Conservation (phyloP, 2,888 invertebrate genomes). For the Sinopyrophorus schimmeli region DNA sequence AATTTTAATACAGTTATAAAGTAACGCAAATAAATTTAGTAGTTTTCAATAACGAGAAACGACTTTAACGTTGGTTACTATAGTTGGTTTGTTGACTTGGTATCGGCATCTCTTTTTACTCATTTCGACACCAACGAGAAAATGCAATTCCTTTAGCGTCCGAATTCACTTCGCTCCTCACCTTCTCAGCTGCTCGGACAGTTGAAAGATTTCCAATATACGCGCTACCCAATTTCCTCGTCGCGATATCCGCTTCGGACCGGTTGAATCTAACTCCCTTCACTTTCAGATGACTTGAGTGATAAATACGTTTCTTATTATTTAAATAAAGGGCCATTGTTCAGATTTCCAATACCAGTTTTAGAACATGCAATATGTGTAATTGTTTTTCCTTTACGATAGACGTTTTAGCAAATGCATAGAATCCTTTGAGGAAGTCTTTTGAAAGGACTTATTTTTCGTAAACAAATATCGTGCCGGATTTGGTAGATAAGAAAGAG, state of each 20-base stretch:
- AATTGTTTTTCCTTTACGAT: too few species aligned
- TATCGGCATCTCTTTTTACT: slow-evolving; percentile 36
- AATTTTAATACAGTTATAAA: neutral
- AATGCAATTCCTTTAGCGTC: slow-evolving; percentile 50
- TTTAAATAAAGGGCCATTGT: slow-evolving; percentile 36
- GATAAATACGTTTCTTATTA: slow-evolving; percentile 49
- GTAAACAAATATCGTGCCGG: slow-evolving; percentile 18
- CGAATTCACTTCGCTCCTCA: slow-evolving; percentile 43
- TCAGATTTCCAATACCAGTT: slow-evolving; percentile 33
- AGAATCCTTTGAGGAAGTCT: too few species aligned
- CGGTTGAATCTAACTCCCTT: slow-evolving; percentile 50
- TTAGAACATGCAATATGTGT: slow-evolving; percentile 25
- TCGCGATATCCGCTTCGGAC: slow-evolving; percentile 49
- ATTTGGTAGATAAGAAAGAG: slow-evolving; percentile 21
- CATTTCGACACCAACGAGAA: slow-evolving; percentile 42
- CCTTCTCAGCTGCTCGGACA: slow-evolving; percentile 52
- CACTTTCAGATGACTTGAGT: slow-evolving; percentile 50
- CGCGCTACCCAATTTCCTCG: slow-evolving; percentile 55
- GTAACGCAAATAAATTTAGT: slow-evolving; percentile 3
- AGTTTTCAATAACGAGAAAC: slow-evolving; percentile 30
- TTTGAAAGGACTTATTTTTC: slow-evolving; percentile 3
- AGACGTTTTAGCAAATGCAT: too few species aligned
- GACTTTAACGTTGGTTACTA: slow-evolving; percentile 21
- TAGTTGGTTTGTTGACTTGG: slow-evolving; percentile 23
- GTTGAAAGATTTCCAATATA: slow-evolving; percentile 58